Evolutionary conservation across 2,888 invertebrate genomes (phyloP), one percentile per base, ranked within the genome.

Genomic region (Spodoptera littoralis): DNA sequence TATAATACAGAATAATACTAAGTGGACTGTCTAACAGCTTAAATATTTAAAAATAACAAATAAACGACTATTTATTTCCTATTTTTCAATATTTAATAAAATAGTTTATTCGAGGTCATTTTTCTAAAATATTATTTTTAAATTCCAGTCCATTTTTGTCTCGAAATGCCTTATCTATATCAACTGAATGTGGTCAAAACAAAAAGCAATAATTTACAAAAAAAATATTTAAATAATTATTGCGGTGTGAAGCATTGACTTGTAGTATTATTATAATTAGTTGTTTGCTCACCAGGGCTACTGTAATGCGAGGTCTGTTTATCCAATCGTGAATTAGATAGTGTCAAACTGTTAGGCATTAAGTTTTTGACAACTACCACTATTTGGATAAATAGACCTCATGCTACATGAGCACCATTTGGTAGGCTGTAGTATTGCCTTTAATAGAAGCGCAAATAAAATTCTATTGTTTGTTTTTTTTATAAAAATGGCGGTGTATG

Each of bases 1-100:
- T 77, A 79, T 47, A 63, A 64, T 61, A 61, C 70, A 65, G 65
- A 70, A 78, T 74, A 70, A 78, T 74, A 73, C 36, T 36, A 36
- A 36, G 36, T 36, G 36, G 36, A 36, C 36, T 36, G 36, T 36
- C 36, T 36, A 36, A 36, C 36, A 9, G 9, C 6, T 36, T 9
- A 36, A 36, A 36, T 36, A 36, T 36, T 9, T 1, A 36, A 36
- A 9, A 36, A 36, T 36, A 8, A 36, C 6, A 36, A 36, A 9
- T 6, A 36, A 9, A 36, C 1, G 36, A 36, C 9, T 2, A 36
- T 36, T 9, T 36, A 6, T 36, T 36, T 36, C 8, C 36, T 8
- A 36, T 9, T 36, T 9, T 8, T 36, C 30, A 8, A 36, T 36
- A 36, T 36, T 36, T 36, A 36, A 36, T 8, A 36, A 36, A 5